Percentiles rank a stretch among this genome's conserved stretches.
These are phyloP conservation scores for Drosophila pallidifrons DNA, from an alignment of 1,140 invertebrate genomes.

Conservation along the genomic window DNA sequence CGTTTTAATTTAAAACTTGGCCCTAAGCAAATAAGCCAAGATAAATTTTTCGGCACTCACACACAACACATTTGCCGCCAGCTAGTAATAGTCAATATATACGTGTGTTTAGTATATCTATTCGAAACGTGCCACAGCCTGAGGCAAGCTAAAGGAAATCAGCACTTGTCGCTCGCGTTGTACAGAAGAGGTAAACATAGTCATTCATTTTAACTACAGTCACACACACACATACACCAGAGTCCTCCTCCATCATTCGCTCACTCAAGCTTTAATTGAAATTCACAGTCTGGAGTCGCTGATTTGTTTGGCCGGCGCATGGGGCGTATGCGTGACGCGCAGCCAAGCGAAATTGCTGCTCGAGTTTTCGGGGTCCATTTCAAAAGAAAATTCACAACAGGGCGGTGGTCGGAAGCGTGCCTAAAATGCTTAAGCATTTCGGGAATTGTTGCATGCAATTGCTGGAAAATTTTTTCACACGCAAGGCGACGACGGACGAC, in stretches of 20 bases:
- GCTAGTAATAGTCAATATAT: slow-evolving; percentile 43
- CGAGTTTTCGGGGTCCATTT: slow-evolving; percentile 44
- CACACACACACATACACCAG: too few species aligned
- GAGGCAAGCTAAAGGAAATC: slow-evolving; percentile 21
- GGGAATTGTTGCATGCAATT: slow-evolving; percentile 80
- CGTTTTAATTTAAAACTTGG: slow-evolving; percentile 73
- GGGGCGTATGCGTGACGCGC: slow-evolving; percentile 76
- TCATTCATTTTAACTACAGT: slow-evolving; percentile 72
- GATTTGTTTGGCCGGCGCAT: slow-evolving; percentile 62
- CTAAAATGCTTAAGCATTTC: slow-evolving; percentile 78
- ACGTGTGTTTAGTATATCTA: slow-evolving; percentile 4
- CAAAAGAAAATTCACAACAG: slow-evolving; percentile 1
- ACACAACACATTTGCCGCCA: not conserved
- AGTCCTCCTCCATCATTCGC: not conserved
- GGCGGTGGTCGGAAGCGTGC: slow-evolving; percentile 68
- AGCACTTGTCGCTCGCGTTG: slow-evolving; percentile 15
- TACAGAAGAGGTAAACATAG: slow-evolving; percentile 54
- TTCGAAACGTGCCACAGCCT: slow-evolving; percentile 37
- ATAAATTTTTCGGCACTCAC: slow-evolving; percentile 16
- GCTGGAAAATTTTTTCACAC: slow-evolving; percentile 78
- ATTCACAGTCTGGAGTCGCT: slow-evolving; percentile 65
- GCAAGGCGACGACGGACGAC: slow-evolving; percentile 56
- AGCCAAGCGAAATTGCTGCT: slow-evolving; percentile 55
- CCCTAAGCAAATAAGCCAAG: slow-evolving; percentile 69
- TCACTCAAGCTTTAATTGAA: slow-evolving; percentile 67